A percentile compares a stretch with the other conserved stretches of the same genome.
Conservation (phyloP, 2,797 vertebrate genomes). For the Thripadectes ignobilis region DNA sequence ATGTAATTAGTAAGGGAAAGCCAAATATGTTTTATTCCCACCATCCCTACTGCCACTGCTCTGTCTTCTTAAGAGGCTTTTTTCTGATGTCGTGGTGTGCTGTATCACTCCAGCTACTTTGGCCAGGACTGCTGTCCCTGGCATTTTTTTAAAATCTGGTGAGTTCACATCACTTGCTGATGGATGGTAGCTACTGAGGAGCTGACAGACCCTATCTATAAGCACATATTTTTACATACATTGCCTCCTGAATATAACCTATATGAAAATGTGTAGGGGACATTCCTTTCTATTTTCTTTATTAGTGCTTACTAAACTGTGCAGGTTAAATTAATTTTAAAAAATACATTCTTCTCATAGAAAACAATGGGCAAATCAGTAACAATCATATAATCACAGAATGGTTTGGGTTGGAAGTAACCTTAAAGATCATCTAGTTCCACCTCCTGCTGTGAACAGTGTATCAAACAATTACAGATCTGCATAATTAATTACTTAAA, state of each 20-base stretch:
- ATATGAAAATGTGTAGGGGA: neutral
- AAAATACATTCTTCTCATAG: neutral
- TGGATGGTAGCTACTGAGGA: fast-evolving
- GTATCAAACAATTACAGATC: neutral
- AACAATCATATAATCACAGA: neutral
- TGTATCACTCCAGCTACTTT: neutral
- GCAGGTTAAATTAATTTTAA: neutral
- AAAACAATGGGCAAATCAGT: neutral
- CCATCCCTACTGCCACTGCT: neutral
- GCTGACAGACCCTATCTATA: neutral
- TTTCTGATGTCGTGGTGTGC: neutral
- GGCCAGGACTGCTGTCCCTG: neutral
- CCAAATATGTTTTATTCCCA: neutral
- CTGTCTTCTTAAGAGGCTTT: neutral
- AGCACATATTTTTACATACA: fast-evolving
- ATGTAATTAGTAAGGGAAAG: neutral
- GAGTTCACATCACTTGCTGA: neutral
- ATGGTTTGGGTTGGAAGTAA: neutral
- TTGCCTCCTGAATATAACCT: neutral
- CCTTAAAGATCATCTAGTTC: neutral
- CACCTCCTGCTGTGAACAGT: too few relatives aligned
- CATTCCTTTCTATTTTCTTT: neutral
- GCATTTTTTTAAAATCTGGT: neutral
- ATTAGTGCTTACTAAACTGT: neutral
- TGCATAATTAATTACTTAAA: neutral